Conservation (phyloP, 2,797 vertebrate genomes). For the Sciurus carolinensis region DNA sequence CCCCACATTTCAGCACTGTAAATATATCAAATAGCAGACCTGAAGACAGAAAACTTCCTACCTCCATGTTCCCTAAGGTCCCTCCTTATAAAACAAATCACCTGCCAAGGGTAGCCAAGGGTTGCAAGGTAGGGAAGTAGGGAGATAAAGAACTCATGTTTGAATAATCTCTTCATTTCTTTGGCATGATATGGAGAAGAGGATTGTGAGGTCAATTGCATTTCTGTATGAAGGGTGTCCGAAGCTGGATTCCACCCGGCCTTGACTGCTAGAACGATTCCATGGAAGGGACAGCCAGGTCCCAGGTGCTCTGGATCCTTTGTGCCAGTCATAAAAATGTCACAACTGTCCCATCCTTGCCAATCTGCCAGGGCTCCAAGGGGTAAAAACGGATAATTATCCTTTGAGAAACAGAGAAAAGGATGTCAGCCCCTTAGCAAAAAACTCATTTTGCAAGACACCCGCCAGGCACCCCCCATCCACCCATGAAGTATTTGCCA, state of each 20-base stretch:
- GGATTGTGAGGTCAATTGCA: neutral
- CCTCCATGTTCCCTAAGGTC: neutral
- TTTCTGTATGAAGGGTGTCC: neutral
- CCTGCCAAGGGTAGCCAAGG: neutral
- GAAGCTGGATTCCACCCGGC: neutral
- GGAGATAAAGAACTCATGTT: neutral
- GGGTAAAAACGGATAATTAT: conserved; percentile 93
- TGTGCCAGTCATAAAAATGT: conserved; percentile 92
- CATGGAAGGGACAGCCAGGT: neutral
- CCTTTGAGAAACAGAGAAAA: conserved; percentile 86
- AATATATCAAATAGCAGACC: neutral
- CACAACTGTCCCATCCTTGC: conserved; percentile 96
- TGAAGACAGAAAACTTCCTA: neutral
- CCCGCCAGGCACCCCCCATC: neutral
- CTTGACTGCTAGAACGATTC: neutral
- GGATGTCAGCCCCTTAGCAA: conserved; percentile 52
- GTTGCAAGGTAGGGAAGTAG: neutral
- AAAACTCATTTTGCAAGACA: neutral
- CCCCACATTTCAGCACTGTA: neutral
- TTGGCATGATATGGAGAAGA: neutral
- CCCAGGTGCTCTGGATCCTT: neutral
- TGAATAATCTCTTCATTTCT: conserved; percentile 16
- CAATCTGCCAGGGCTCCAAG: conserved; percentile 95
- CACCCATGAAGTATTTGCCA: neutral
- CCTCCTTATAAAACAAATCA: neutral